Base-by-base conservation (phyloP, 2,888 invertebrate genomes). In the Drosophila merina region DNA sequence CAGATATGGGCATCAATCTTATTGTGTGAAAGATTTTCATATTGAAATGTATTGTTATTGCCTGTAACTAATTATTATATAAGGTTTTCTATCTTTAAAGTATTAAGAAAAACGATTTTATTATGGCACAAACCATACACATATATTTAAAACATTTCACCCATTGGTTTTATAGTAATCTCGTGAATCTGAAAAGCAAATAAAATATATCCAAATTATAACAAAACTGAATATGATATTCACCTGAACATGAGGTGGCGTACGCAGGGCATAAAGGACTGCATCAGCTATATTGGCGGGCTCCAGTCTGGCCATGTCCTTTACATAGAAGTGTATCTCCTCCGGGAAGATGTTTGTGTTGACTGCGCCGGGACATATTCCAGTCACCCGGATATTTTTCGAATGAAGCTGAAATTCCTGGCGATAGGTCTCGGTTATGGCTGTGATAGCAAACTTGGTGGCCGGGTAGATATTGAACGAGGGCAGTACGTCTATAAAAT, bases 391-490 rank as follows among this genome's bases (percentile, higher is more conserved):
- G 25, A 91, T 85, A 25, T 90, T 91, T 25, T 86, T 90, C 42
- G 88, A 85, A 64, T 90, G 86, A 62, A 89, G 60, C 67, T 90
- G 89, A 54, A 92, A 91, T 75, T 92, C 92, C 71, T 92, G 90
- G 0, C 92, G 86, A 67, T 92, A 90, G 0, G 90, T 90, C 72
- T 92, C 92, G 0, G 90, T 90, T 75, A 92, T 88, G 4, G 92
- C 92, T 9, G 90, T 91, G 6, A 92, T 86, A 12, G 92, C 92
- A 67, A 89, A 89, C 63, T 92, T 92, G 0, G 91, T 90, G 0
- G 91, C 90, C 42, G 91, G 89, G 82, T 92, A 92, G n/a, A 92
- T 90, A 58, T 91, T 92, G 12, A 91, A 89, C 0, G 90, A 90
- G 0, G 92, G 90, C 66, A 91, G 56, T 2, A 91, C 89, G 60